phyloP scores from a whole-genome alignment of 2,113 vertebrate species.

The Megaleporinus macrocephalus region DNA sequence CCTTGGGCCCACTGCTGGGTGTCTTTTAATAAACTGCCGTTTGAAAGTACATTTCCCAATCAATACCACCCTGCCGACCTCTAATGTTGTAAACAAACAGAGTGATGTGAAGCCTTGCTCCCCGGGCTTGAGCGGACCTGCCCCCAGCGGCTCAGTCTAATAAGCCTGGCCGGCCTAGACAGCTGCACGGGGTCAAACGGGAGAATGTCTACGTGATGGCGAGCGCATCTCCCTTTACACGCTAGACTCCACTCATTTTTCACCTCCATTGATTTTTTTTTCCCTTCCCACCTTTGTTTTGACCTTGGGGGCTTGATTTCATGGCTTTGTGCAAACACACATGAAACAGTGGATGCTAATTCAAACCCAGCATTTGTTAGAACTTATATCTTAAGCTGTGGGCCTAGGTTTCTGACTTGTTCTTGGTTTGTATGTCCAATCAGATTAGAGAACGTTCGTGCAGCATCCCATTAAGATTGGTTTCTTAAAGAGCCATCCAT shows the following conservation, averaged over 20 bases:
- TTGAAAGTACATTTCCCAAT: slow-evolving; percentile 45
- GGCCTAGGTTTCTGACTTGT: not conserved
- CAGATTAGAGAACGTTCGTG: not conserved
- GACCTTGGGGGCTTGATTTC: not conserved
- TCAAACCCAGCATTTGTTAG: not conserved
- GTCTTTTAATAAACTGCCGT: slow-evolving; percentile 50
- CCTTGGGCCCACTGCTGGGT: slow-evolving; percentile 8
- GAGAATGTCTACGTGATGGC: slow-evolving; percentile 40
- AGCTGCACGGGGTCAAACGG: slow-evolving; percentile 33
- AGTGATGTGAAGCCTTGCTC: slow-evolving; percentile 39
- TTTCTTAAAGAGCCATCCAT: no score
- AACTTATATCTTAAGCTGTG: not conserved
- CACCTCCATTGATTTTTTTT: slow-evolving; percentile 2
- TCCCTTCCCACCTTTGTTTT: not conserved
- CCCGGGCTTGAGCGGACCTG: slow-evolving; percentile 15
- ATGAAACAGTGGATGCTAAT: not conserved
- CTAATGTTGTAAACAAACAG: slow-evolving; percentile 47
- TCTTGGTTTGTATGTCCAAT: not conserved
- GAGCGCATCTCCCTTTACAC: slow-evolving; percentile 6
- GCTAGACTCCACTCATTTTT: not conserved
- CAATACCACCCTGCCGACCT: slow-evolving; percentile 38
- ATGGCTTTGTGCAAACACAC: not conserved
- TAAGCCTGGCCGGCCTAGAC: slow-evolving; percentile 41
- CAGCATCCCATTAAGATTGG: no score
- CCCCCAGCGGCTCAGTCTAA: slow-evolving; percentile 36